Evolutionary conservation across 2,888 invertebrate genomes (phyloP), one percentile per base, ranked within the genome.

Genomic region (Stenichneumon culpator): DNA sequence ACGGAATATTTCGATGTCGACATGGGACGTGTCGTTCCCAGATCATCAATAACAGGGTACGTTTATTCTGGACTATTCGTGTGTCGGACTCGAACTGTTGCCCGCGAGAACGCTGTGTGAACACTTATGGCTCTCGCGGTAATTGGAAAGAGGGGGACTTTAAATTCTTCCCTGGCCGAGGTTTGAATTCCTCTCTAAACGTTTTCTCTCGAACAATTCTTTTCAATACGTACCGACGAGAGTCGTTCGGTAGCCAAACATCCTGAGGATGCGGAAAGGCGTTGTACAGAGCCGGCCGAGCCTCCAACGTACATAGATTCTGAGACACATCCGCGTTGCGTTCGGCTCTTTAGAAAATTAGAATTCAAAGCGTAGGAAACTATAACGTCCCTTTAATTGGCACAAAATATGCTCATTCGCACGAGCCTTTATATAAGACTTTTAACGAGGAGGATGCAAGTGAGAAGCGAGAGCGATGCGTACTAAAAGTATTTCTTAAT

Each of bases 261-360:
- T 85, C 52, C 63, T 75, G 74, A 67, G 67, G 75, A 85, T 79
- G 82, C 85, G 85, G 85, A 82, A 85, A 85, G 70, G 52, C 28
- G 6, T 16, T 6, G 16, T 6, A n/a, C 32, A 16, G 44, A 57
- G 28, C 52, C 44, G 14, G 19, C n/a, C 39, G 32, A 28, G 67
- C 28, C 39, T 50, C 50, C 36, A 73, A 19, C 39, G 54, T 54
- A 57, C 54, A 28, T n/a, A 44, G 28, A 50, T 19, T 44, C 14
- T 47, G 47, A 50, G 28, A 44, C 50, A 63, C 52, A 78, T 82
- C 82, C 72, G 77, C 77, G 67, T 75, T 77, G 70, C 32, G 14
- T 67, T 28, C 16, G 60, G 44, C 47, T 63, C 54, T 44, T n/a
- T 63, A 44, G 32, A 25, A 65, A 32, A 72, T 65, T 32, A 52